Percentiles rank a stretch among this genome's conserved stretches.
Evolutionary conservation across 2,797 vertebrate species (phyloP).

Genomic region (Bradypus variegatus): DNA sequence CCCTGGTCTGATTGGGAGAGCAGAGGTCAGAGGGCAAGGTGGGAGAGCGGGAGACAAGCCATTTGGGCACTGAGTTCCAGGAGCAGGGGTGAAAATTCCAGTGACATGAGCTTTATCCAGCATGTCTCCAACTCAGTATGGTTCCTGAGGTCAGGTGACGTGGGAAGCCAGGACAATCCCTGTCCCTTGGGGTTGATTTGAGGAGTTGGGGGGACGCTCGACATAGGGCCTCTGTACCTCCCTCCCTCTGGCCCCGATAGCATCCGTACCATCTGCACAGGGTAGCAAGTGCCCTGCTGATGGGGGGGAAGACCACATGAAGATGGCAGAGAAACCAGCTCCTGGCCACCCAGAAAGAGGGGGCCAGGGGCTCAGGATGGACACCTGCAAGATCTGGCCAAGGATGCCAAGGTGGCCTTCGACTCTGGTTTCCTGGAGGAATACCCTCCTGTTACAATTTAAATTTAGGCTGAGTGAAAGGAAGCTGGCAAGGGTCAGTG

Average conservation of each 20-base stretch:
- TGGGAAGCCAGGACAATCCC: neutral
- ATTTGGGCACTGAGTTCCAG: neutral
- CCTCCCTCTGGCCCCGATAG: constrained; percentile 9
- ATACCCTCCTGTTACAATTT: constrained; percentile 8
- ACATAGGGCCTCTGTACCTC: neutral
- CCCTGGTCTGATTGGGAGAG: neutral
- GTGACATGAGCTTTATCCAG: neutral
- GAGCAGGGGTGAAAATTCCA: neutral
- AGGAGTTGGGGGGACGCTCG: neutral
- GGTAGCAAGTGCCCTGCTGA: neutral
- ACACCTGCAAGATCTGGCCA: neutral
- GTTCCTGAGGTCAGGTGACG: neutral
- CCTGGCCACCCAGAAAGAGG: neutral
- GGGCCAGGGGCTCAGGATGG: neutral
- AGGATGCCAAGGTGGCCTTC: neutral
- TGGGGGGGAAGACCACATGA: neutral
- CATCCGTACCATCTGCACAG: neutral
- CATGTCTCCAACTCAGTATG: neutral
- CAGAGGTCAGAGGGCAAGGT: neutral
- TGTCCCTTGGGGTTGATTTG: neutral
- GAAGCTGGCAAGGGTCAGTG: neutral
- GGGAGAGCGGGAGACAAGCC: neutral
- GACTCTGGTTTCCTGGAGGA: neutral
- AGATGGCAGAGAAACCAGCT: neutral
- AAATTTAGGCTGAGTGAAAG: constrained; percentile 48